Evolutionary conservation across 1,140 invertebrate species (phyloP).

Genomic region (Leptoteleia sp.): DNA sequence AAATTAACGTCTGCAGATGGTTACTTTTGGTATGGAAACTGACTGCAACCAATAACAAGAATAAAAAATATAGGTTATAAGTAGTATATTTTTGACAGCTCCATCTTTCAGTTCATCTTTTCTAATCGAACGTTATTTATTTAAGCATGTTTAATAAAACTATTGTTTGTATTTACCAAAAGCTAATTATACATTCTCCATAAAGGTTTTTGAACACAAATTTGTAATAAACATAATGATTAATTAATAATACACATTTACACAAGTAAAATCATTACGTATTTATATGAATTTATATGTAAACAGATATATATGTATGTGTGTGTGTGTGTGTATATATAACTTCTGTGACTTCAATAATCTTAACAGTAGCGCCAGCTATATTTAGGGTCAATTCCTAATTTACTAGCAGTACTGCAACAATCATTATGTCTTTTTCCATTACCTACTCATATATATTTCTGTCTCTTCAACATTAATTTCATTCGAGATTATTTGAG

Average conservation of each 20-base stretch:
- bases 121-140: background rate
- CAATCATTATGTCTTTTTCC: slow-evolving; percentile 1
- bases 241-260: background rate
- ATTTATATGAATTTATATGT: no score
- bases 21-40: no score
- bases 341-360: background rate
- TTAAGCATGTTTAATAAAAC: background rate
- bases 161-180: slow-evolving; percentile 11
- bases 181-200: background rate
- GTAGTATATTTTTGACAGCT: background rate
- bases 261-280: background rate
- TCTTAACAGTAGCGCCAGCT: slow-evolving; percentile 28
- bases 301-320: no score
- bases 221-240: background rate
- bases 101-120: background rate
- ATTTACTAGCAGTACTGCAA: slow-evolving; percentile 23
- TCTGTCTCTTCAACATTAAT: background rate
- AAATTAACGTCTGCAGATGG: no score
- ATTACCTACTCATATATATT: slow-evolving; percentile 7
- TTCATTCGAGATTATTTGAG: no score
- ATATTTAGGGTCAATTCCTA: slow-evolving; percentile 40
- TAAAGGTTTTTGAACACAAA: background rate
- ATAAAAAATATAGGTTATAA: slow-evolving; percentile 1
- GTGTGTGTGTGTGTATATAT: background rate
- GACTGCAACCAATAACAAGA: background rate